Evolutionary conservation across 2,113 vertebrate species (phyloP).

Genomic region (Lepisosteus osseus): DNA sequence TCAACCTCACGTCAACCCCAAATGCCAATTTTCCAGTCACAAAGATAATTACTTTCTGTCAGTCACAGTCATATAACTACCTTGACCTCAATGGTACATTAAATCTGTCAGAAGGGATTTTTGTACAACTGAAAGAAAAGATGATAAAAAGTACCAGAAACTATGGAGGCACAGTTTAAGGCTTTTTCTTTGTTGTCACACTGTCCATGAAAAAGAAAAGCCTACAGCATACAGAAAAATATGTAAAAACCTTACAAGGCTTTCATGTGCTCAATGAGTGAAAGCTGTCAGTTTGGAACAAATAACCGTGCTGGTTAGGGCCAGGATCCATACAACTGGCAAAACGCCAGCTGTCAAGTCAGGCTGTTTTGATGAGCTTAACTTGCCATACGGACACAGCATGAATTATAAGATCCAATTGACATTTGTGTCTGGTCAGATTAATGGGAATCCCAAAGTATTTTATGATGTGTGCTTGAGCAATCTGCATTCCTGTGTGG

Average conservation of each 20-base stretch:
- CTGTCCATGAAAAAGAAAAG: background rate
- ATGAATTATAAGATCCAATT: background rate
- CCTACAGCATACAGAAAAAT: background rate
- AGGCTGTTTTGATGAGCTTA: slow-evolving; percentile 5
- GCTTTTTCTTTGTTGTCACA: too few relatives aligned
- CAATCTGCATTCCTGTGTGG: background rate
- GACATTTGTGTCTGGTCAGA: slow-evolving; percentile 8
- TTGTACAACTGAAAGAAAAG: too few relatives aligned
- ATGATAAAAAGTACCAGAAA: too few relatives aligned
- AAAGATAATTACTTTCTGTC: too few relatives aligned
- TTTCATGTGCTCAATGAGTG: background rate
- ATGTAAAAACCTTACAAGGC: background rate
- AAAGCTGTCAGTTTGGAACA: slow-evolving; percentile 9
- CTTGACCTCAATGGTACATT: too few relatives aligned
- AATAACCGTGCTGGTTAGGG: background rate
- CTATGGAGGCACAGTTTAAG: too few relatives aligned
- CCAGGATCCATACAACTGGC: slow-evolving; percentile 7
- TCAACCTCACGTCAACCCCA: too few relatives aligned
- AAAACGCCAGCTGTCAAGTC: slow-evolving; percentile 9
- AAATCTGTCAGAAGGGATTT: too few relatives aligned
- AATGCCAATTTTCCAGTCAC: too few relatives aligned
- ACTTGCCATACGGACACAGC: background rate
- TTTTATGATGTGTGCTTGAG: background rate
- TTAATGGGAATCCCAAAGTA: background rate
- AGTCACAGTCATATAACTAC: too few relatives aligned